A percentile compares a stretch with the other conserved stretches of the same genome.
These are phyloP conservation scores for Phortica okadai DNA, from an alignment of 2,888 invertebrate species.

Conservation along the genomic window DNA sequence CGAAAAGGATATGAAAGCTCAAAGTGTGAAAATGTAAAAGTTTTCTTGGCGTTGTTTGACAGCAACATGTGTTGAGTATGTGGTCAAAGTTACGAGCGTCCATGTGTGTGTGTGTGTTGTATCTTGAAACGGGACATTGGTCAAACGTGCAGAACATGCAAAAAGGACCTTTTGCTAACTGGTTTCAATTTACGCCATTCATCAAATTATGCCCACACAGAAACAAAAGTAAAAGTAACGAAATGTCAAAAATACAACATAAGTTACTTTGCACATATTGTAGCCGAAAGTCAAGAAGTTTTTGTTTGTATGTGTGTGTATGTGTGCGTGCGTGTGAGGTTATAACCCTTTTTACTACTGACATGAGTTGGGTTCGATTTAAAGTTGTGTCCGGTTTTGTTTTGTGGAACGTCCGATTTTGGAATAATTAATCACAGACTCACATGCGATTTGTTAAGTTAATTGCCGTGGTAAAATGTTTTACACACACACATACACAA, in stretches of 20 bases:
- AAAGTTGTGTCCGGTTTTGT: constrained; percentile 61
- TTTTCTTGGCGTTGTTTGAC: background rate
- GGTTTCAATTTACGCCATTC: constrained; percentile 71
- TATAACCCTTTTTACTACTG: constrained; percentile 59
- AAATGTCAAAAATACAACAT: constrained; percentile 62
- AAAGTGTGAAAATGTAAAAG: constrained; percentile 25
- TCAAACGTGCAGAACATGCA: constrained; percentile 46
- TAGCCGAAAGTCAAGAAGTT: constrained; percentile 6
- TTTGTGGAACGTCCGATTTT: constrained; percentile 64
- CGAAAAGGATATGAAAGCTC: constrained; percentile 42
- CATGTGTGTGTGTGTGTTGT: constrained; percentile 24
- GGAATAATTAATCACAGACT: constrained; percentile 74
- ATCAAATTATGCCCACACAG: constrained; percentile 50
- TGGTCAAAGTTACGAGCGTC: constrained; percentile 53
- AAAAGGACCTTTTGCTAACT: constrained; percentile 31
- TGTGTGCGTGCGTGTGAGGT: constrained; percentile 38
- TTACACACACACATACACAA: background rate
- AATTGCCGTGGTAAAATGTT: constrained; percentile 68
- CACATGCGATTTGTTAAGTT: constrained; percentile 73
- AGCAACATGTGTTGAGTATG: constrained; percentile 67
- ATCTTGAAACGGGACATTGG: constrained; percentile 42
- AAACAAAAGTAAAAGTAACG: constrained; percentile 7
- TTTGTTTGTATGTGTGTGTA: background rate
- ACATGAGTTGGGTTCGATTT: constrained; percentile 30
- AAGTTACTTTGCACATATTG: constrained; percentile 33